phyloP scores from a whole-genome alignment of 2,113 vertebrate species.

The Cochlearius cochlearius region DNA sequence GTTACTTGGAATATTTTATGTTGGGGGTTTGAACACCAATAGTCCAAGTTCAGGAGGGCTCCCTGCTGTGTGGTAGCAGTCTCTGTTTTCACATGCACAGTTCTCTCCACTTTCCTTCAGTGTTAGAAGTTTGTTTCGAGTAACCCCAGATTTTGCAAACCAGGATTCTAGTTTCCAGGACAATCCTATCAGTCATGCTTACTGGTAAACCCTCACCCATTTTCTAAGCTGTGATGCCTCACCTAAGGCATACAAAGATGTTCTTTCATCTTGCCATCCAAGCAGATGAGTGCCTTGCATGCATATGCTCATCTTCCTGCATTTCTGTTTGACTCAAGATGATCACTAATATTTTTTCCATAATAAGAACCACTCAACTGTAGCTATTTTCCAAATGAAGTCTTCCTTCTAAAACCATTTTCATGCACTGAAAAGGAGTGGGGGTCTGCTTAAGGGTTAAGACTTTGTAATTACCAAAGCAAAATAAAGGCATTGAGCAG shows the following conservation, averaged over 20 bases:
- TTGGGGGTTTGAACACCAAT: background rate
- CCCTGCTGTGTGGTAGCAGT: background rate
- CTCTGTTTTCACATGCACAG: rapidly evolving
- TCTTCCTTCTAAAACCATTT: background rate
- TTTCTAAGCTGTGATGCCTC: background rate
- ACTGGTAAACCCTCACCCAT: background rate
- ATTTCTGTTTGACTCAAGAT: background rate
- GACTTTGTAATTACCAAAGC: background rate
- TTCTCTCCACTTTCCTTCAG: background rate
- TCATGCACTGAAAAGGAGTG: background rate
- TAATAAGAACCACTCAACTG: background rate
- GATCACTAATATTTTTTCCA: background rate
- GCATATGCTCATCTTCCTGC: background rate
- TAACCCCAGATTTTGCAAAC: background rate
- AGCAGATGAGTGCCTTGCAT: background rate
- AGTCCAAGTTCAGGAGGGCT: background rate
- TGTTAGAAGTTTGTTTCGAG: background rate
- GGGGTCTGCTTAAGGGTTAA: background rate
- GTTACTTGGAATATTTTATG: background rate
- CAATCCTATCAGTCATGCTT: background rate
- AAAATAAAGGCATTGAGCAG: background rate
- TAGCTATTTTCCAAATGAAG: background rate
- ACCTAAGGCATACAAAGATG: background rate
- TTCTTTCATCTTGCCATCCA: background rate
- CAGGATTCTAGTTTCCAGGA: background rate